A percentile compares a stretch with the other conserved stretches of the same genome.
Conservation (phyloP, 2,888 invertebrate genomes). For the Entomobrya multifasciata region DNA sequence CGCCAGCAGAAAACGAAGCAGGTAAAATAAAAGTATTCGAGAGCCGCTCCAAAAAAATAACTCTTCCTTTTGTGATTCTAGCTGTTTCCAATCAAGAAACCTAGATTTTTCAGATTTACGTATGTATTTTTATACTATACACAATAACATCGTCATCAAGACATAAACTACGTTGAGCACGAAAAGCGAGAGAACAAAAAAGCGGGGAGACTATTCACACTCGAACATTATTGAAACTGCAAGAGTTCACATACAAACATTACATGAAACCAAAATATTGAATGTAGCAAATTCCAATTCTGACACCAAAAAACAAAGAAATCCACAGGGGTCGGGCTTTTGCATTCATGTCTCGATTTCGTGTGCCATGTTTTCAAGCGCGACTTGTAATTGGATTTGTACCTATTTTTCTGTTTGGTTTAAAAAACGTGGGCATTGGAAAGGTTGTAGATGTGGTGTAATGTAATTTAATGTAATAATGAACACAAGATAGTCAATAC, state of each 20-base stretch:
- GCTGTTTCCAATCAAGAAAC: too few species aligned
- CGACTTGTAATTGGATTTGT: slow-evolving; percentile 52
- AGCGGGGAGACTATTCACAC: neutral
- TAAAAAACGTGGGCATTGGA: neutral
- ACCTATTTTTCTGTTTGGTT: neutral
- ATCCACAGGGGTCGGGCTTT: slow-evolving; percentile 43
- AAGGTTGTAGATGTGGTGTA: too few species aligned
- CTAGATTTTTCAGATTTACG: neutral
- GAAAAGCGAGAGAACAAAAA: neutral
- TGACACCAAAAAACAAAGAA: slow-evolving; percentile 24
- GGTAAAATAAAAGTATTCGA: neutral
- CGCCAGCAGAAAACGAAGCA: slow-evolving; percentile 31
- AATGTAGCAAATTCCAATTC: slow-evolving; percentile 11
- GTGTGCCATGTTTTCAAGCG: neutral
- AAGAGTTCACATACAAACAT: neutral
- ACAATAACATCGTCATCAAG: neutral
- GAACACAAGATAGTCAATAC: neutral
- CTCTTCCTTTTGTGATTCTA: neutral
- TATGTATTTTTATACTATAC: too few species aligned
- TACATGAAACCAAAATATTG: neutral
- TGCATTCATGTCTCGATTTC: slow-evolving; percentile 50
- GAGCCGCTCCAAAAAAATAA: neutral
- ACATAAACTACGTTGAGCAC: slow-evolving; percentile 7
- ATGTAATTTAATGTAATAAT: neutral
- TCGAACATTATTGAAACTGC: neutral